These are phyloP conservation scores for Scarus forsteni DNA, from an alignment of 2,797 vertebrate species.

Conservation along the genomic window DNA sequence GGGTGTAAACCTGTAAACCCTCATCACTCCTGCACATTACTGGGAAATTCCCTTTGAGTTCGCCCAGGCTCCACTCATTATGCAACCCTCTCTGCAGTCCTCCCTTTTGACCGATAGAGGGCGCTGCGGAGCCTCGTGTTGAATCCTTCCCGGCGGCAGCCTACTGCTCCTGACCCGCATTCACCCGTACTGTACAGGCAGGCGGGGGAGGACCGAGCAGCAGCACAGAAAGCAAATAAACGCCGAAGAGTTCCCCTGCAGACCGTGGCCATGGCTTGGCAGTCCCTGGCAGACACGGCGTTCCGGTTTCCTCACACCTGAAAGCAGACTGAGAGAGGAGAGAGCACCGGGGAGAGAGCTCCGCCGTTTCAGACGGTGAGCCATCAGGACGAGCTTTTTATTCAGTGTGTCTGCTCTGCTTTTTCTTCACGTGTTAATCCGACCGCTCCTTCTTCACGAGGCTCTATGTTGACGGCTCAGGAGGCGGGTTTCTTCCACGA, in stretches of 20 bases:
- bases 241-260: slow-evolving; percentile 36
- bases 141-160: slow-evolving; percentile 12
- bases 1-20: no score
- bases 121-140: neutral
- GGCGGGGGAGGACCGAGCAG: slow-evolving; percentile 53
- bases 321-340: slow-evolving; percentile 27
- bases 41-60: neutral
- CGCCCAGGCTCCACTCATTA: slow-evolving; percentile 7
- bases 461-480: slow-evolving; percentile 18
- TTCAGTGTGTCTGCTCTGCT: neutral
- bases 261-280: slow-evolving; percentile 60
- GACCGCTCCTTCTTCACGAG: slow-evolving; percentile 5
- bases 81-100: slow-evolving; percentile 10
- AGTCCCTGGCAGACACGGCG: slow-evolving; percentile 37
- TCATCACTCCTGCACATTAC: no score
- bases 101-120: neutral
- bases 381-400: slow-evolving; percentile 5
- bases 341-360: slow-evolving; percentile 16
- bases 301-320: slow-evolving; percentile 28
- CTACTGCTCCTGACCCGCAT: slow-evolving; percentile 72
- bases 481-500: neutral
- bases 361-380: slow-evolving; percentile 22
- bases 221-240: slow-evolving; percentile 25
- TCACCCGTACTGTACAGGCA: slow-evolving; percentile 65
- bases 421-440: slow-evolving; percentile 21